Evolutionary conservation across 2,113 vertebrate species (phyloP).

Genomic region (Anser brachyrhynchus): DNA sequence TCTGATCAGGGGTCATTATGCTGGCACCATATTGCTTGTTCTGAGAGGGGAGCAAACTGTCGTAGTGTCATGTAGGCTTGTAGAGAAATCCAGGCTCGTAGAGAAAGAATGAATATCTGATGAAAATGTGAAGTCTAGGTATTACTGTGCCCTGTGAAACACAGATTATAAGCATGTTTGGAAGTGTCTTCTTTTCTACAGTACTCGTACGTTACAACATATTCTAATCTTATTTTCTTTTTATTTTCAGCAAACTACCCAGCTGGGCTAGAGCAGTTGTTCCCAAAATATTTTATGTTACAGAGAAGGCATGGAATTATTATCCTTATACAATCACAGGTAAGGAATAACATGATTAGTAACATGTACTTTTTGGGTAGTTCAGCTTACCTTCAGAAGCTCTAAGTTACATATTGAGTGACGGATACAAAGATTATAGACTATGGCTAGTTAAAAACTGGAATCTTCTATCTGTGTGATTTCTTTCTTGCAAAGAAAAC

Average conservation of each 20-base stretch:
- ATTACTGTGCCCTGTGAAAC: neutral
- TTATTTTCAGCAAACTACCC: constrained; percentile 90
- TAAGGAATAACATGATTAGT: constrained; percentile 66
- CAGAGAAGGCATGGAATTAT: constrained; percentile 99
- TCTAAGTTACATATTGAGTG: neutral
- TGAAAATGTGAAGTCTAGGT: neutral
- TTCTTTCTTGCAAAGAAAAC: neutral
- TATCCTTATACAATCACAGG: constrained; percentile 98
- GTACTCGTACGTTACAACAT: neutral
- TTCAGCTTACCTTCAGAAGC: neutral
- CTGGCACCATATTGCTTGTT: rapidly evolving
- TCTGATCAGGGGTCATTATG: neutral
- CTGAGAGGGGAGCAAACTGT: neutral
- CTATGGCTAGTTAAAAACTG: neutral
- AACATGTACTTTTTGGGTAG: neutral
- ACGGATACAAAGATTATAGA: neutral
- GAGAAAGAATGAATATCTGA: neutral
- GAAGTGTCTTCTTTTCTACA: neutral
- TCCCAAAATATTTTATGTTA: constrained; percentile 98
- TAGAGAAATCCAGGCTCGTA: neutral
- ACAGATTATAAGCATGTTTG: neutral
- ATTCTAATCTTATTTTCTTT: constrained; percentile 23
- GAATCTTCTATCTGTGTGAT: neutral
- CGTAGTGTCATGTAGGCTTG: rapidly evolving
- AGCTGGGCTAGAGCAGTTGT: constrained; percentile 98